phyloP scores from a whole-genome alignment of 2,888 invertebrate species.

The Parthenolecanium corni region DNA sequence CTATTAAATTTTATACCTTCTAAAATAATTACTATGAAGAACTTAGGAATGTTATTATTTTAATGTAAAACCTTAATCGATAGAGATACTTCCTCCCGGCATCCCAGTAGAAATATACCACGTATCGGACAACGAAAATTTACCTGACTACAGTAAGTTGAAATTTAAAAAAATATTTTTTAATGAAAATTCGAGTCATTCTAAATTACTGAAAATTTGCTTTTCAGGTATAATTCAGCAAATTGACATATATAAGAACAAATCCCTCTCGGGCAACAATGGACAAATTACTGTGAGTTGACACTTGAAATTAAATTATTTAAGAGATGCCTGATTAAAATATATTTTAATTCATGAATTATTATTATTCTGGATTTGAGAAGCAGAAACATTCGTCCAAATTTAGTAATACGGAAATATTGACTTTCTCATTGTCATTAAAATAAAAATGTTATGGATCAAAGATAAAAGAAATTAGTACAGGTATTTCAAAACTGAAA shows the following conservation, averaged over 20 bases:
- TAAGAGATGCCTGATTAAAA: background rate
- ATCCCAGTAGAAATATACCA: background rate
- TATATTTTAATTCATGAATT: too few species aligned
- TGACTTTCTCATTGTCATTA: too few species aligned
- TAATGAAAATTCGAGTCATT: background rate
- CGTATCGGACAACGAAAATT: background rate
- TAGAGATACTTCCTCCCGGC: background rate
- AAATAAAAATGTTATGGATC: too few species aligned
- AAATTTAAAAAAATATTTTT: too few species aligned
- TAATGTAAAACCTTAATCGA: too few species aligned
- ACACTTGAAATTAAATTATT: background rate
- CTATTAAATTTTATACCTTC: background rate
- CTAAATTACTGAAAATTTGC: background rate
- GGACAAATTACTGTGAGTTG: background rate
- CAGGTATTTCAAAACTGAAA: too few species aligned
- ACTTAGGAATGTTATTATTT: background rate
- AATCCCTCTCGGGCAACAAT: background rate
- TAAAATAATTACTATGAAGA: background rate
- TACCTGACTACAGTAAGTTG: conserved; percentile 8
- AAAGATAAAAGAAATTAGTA: too few species aligned
- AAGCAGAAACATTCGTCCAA: too few species aligned
- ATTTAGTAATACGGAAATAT: background rate
- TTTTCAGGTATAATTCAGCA: conserved; percentile 6
- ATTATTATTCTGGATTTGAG: too few species aligned
- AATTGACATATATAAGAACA: conserved; percentile 8